Base-by-base conservation (phyloP, 1,140 invertebrate species). In the Coelopa frigida region DNA sequence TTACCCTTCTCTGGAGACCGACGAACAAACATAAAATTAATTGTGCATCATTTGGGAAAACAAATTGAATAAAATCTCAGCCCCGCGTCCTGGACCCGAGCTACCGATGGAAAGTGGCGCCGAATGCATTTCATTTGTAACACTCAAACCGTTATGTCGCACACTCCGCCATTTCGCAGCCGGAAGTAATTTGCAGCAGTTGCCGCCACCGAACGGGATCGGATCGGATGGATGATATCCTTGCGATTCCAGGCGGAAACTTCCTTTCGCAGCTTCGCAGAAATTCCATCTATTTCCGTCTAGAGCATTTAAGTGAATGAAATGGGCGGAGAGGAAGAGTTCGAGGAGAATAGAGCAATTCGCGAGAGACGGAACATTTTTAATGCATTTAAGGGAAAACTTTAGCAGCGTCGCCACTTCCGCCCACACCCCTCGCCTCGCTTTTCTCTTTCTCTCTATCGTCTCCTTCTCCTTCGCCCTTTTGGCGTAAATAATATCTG, bases 401-500 rank as follows among this genome's bases (percentile, higher is more conserved):
- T n/a, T n/a, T n/a, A n/a, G n/a, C n/a, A n/a, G n/a, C 33, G 7
- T 35, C 33, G 5, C 20, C 15, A 20, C 12, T 6, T 35, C 33
- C 20, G n/a, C 17, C 5, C 31, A 14, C 5, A 39, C 8, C 14
- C 24, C 18, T 39, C 24, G 18, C 14, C 8, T 37, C 22, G 7
- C 17, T 24, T 24, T 24, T 23, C 21, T 40, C 3, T 22, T 22
- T 24, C 27, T 40, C 10, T 7, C 26, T 12, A 21, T 11, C 3
- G 22, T 40, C 29, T 40, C 29, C 22, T 40, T 26, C 29, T 26
- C 33, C 31, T 14, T 33, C 31, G 31, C 4, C 31, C n/a, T 27
- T 41, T 41, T 3, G n/a, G 11, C 39, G 18, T 14, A 24, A 41
- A 41, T 27, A 41, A 27, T 41, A n/a, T n/a, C n/a, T n/a, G n/a